phyloP scores from a whole-genome alignment of 2,113 vertebrate genomes.

The Caracal caracal region DNA sequence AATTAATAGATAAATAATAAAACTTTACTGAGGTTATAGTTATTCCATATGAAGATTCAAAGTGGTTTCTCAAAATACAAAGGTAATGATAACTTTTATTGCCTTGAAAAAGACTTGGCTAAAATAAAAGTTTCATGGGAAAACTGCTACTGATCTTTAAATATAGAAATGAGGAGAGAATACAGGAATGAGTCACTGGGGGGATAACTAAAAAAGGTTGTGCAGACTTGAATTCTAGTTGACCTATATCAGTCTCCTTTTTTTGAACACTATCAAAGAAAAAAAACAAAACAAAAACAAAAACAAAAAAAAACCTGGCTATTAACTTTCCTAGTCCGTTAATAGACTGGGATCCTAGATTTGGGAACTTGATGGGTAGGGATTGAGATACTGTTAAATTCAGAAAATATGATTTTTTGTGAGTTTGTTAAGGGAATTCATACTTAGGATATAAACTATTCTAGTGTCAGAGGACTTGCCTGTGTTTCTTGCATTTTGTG shows the following conservation, averaged over 20 bases:
- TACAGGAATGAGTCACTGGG: background rate
- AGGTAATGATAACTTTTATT: background rate
- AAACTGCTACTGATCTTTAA: background rate
- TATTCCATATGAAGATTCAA: background rate
- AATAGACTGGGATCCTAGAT: background rate
- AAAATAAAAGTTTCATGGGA: conserved; percentile 16
- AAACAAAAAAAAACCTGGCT: background rate
- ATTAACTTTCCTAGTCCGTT: background rate
- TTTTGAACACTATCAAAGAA: background rate
- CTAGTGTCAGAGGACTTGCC: background rate
- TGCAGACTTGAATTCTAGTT: background rate
- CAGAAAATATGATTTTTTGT: background rate
- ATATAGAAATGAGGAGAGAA: background rate
- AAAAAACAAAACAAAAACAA: too few species aligned
- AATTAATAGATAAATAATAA: background rate
- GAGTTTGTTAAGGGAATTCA: background rate
- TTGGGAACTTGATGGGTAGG: background rate
- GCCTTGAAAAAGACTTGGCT: background rate
- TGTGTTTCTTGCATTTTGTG: background rate
- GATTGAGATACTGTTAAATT: background rate
- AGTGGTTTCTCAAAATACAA: conserved; percentile 28
- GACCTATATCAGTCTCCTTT: background rate
- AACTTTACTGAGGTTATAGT: background rate
- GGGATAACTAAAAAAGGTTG: background rate
- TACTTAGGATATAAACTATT: background rate